These are phyloP conservation scores for Ptychobarbus kaznakovi DNA, from an alignment of 2,797 vertebrate genomes.

Conservation along the genomic window DNA sequence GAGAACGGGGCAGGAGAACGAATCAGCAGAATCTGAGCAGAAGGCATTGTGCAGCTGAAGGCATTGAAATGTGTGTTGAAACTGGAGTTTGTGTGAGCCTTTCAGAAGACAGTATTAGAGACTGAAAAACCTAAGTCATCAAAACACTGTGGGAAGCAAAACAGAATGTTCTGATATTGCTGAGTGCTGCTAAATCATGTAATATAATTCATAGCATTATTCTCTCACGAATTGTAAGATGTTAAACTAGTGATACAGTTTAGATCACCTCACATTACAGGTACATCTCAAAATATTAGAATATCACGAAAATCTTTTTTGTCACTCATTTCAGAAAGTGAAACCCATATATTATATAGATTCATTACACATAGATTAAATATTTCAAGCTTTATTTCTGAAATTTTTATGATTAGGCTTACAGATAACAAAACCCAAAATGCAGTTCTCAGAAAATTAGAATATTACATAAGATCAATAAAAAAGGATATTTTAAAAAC, in stretches of 20 bases:
- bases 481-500: too few relatives aligned
- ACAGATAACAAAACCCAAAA: too few relatives aligned
- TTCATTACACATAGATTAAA: too few relatives aligned
- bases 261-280: neutral
- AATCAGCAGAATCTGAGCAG: constrained; percentile 55
- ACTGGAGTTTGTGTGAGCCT: neutral
- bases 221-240: neutral
- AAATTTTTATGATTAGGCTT: too few relatives aligned
- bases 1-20: constrained; percentile 32
- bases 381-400: too few relatives aligned
- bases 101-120: neutral
- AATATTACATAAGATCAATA: too few relatives aligned
- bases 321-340: too few relatives aligned
- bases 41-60: constrained; percentile 28
- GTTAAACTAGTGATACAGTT: neutral
- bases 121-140: constrained; percentile 3
- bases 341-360: too few relatives aligned
- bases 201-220: neutral
- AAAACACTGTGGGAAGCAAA: neutral
- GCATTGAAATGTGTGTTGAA: constrained; percentile 17
- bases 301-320: too few relatives aligned
- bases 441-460: too few relatives aligned
- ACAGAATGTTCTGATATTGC: neutral
- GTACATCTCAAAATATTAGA: too few relatives aligned
- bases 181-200: neutral